A percentile compares a stretch with the other conserved stretches of the same genome.
phyloP scores from a whole-genome alignment of 53 echinoderm and acorn worm genomes.

The Holothuria leucospilota region DNA sequence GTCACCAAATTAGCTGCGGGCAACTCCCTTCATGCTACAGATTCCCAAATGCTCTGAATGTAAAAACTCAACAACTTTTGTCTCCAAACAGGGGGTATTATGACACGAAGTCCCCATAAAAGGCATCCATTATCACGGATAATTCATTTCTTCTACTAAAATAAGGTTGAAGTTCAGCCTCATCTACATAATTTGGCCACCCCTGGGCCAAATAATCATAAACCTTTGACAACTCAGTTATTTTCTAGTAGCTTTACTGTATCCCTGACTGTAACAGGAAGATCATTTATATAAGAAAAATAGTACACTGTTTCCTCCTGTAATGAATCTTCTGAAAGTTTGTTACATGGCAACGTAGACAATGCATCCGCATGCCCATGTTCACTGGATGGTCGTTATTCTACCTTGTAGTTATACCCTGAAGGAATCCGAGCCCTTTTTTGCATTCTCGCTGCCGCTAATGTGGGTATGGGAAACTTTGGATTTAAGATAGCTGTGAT shows the following conservation, averaged over 20 bases:
- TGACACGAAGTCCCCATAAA: slow-evolving; percentile 41
- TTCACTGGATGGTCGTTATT: too few species aligned
- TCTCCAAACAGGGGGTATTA: background rate
- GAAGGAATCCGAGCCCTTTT: slow-evolving; percentile 58
- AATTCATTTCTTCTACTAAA: slow-evolving; percentile 34
- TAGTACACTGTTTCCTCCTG: too few species aligned
- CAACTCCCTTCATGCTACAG: too few species aligned
- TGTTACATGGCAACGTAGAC: too few species aligned
- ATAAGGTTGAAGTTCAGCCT: too few species aligned
- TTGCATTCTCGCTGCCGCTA: slow-evolving; percentile 53
- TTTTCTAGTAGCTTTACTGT: slow-evolving; percentile 22
- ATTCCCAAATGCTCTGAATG: too few species aligned
- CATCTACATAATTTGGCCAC: too few species aligned
- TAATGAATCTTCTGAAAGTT: too few species aligned
- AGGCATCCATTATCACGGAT: too few species aligned
- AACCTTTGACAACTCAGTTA: slow-evolving; percentile 33
- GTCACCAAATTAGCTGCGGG: slow-evolving; percentile 33
- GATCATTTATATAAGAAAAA: too few species aligned
- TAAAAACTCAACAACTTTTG: background rate
- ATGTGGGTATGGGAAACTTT: too few species aligned
- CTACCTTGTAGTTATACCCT: slow-evolving; percentile 52
- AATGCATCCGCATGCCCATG: too few species aligned
- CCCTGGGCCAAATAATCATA: slow-evolving; percentile 11
- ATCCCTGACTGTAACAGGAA: slow-evolving; percentile 19
- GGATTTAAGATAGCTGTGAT: slow-evolving; percentile 60